phyloP scores from a whole-genome alignment of 2,113 vertebrate species.

The Tachysurus fulvidraco region DNA sequence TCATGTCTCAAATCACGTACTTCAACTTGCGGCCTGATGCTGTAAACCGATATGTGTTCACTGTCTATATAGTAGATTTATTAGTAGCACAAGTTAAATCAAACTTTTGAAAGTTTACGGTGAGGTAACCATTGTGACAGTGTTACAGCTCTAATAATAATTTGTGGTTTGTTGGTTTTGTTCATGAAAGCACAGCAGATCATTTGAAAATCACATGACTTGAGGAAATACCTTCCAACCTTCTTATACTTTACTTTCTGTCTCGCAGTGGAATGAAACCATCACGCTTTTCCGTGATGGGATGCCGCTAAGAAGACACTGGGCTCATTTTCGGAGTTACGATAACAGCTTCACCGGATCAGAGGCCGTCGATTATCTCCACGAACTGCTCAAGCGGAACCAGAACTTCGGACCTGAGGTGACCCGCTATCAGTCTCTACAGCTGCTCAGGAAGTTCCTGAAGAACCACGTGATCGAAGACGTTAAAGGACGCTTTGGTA shows the following conservation, averaged over 20 bases:
- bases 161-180: background rate
- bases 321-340: conserved; percentile 80
- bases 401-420: conserved; percentile 86
- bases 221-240: background rate
- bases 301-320: conserved; percentile 81
- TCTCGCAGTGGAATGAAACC: conserved; percentile 83
- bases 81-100: background rate
- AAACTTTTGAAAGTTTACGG: background rate
- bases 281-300: conserved; percentile 79
- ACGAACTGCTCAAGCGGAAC: conserved; percentile 74
- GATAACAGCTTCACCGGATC: conserved; percentile 80
- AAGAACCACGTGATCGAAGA: conserved; percentile 88
- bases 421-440: conserved; percentile 79
- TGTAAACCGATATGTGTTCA: background rate
- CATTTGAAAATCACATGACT: background rate
- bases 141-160: too few species aligned
- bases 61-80: background rate
- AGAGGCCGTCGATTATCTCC: conserved; percentile 79
- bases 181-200: too few species aligned
- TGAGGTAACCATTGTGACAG: background rate
- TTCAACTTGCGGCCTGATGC: background rate
- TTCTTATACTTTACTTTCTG: background rate
- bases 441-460: conserved; percentile 83
- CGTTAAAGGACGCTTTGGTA: conserved; percentile 83
- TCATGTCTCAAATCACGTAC: background rate